Evolutionary conservation across 2,888 invertebrate genomes (phyloP).

Genomic region (Drosophila nr. medialis): DNA sequence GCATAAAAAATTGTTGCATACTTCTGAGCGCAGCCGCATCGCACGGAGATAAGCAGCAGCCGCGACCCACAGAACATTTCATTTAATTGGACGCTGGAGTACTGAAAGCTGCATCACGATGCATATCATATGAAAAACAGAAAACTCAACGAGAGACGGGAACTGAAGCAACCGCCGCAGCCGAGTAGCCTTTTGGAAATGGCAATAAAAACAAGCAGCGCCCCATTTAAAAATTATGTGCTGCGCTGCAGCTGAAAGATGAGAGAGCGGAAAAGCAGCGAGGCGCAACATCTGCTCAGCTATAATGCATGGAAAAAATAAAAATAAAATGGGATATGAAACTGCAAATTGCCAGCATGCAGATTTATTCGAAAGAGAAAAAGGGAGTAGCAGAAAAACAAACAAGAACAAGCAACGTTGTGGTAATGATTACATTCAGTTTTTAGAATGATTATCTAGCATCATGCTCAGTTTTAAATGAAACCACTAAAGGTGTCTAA

Average conservation of each 20-base stretch:
- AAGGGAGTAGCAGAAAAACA: background rate
- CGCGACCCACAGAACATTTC: constrained; percentile 68
- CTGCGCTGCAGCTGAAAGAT: constrained; percentile 38
- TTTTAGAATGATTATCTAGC: constrained; percentile 21
- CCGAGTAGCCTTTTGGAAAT: constrained; percentile 35
- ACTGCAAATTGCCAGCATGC: constrained; percentile 41
- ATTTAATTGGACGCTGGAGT: constrained; percentile 80
- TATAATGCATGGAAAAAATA: constrained; percentile 42
- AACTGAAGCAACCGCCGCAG: constrained; percentile 23
- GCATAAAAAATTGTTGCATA: constrained; percentile 80
- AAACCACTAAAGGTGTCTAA: constrained; percentile 8
- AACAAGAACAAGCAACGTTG: background rate
- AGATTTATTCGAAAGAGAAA: constrained; percentile 33
- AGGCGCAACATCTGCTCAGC: constrained; percentile 46
- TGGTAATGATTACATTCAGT: constrained; percentile 24
- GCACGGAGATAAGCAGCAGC: constrained; percentile 50
- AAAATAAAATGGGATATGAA: constrained; percentile 7
- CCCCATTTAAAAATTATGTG: constrained; percentile 78
- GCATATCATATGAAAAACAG: constrained; percentile 65
- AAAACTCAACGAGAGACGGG: constrained; percentile 26
- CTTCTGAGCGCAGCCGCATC: constrained; percentile 57
- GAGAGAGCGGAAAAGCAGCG: constrained; percentile 17
- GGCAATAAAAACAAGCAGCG: constrained; percentile 78
- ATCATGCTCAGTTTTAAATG: constrained; percentile 1
- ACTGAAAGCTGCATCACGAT: constrained; percentile 75